These are phyloP conservation scores for Microtus montanus DNA, from an alignment of 2,113 vertebrate genomes.

Conservation along the genomic window DNA sequence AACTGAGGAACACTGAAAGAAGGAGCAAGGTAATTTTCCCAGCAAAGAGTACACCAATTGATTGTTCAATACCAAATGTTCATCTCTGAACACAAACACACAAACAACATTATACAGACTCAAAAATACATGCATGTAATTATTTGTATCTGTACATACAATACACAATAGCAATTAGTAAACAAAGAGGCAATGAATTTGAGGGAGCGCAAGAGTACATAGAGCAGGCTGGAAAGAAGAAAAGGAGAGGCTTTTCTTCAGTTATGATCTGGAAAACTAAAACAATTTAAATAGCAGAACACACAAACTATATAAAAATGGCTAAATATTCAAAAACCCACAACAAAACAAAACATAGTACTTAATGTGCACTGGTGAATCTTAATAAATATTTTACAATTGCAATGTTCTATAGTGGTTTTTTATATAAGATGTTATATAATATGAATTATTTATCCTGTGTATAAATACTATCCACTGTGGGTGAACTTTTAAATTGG, in stretches of 20 bases:
- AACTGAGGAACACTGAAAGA: not conserved
- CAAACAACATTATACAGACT: not conserved
- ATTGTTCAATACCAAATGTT: not conserved
- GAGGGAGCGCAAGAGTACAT: not conserved
- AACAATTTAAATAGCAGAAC: too few relatives aligned
- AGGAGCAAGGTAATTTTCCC: not conserved
- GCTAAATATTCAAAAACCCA: not conserved
- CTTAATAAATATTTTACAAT: not conserved
- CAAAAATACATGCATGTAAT: not conserved
- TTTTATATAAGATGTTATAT: not conserved
- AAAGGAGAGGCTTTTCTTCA: not conserved
- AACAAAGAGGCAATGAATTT: not conserved
- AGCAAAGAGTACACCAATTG: not conserved
- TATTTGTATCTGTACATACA: not conserved
- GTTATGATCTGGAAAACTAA: not conserved
- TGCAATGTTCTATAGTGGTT: not conserved
- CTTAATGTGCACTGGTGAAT: not conserved
- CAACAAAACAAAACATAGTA: not conserved
- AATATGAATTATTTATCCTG: slow-evolving; percentile 6
- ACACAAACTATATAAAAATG: not conserved
- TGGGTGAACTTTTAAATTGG: not conserved
- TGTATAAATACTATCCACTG: not conserved
- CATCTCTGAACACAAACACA: not conserved
- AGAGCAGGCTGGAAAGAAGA: not conserved
- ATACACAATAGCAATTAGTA: not conserved